Evolutionary conservation across 2,888 invertebrate species (phyloP).

Genomic region (Hyposoter dolosus): DNA sequence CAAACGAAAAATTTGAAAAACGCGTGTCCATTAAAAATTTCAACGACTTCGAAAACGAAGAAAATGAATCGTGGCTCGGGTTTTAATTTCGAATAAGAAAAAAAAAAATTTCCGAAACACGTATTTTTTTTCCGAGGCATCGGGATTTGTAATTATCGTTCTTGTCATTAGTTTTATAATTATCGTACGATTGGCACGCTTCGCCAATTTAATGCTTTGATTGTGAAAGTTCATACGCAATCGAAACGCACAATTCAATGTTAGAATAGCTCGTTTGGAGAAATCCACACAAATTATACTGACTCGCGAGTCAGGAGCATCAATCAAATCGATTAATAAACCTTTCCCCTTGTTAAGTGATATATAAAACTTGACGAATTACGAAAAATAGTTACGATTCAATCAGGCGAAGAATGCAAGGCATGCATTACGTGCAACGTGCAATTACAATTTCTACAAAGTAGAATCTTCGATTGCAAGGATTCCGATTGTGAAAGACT

Average conservation of each 20-base stretch:
- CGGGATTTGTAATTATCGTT: neutral
- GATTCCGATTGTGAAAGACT: neutral
- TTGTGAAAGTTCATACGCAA: conserved; percentile 42
- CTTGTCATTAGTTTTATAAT: neutral
- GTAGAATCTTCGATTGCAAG: conserved; percentile 15
- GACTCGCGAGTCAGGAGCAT: conserved; percentile 21
- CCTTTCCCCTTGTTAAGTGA: neutral
- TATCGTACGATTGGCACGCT: neutral
- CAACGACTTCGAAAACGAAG: no score
- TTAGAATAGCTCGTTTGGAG: conserved; percentile 1
- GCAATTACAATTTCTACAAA: neutral
- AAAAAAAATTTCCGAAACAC: no score
- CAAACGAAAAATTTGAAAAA: no score
- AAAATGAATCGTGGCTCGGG: no score
- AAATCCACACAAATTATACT: neutral
- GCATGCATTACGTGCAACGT: neutral
- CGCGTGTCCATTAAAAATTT: no score
- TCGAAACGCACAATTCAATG: conserved; percentile 42
- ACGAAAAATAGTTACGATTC: conserved; percentile 23
- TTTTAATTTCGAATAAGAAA: no score
- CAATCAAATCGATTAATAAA: conserved; percentile 18
- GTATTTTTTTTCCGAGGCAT: no score
- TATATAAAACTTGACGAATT: neutral
- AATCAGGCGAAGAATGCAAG: neutral
- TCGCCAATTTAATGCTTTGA: neutral